phyloP scores from a whole-genome alignment of 2,888 invertebrate genomes.

The Merodon equestris region DNA sequence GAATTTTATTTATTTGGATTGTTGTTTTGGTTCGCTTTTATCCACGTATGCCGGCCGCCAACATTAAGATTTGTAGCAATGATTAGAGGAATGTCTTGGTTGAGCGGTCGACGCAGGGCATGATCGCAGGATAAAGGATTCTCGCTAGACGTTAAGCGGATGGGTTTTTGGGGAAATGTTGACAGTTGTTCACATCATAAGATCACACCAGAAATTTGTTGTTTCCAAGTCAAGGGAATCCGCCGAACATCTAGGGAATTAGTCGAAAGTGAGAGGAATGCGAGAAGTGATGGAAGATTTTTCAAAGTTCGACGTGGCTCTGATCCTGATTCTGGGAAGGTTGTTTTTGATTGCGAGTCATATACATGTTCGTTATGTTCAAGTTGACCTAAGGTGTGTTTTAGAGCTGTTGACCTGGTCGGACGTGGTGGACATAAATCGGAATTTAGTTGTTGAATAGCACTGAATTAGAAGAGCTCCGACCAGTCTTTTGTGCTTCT shows the following conservation, averaged over 20 bases:
- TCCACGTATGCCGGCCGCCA: slow-evolving; percentile 30
- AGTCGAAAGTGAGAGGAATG: neutral
- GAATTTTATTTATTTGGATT: no score
- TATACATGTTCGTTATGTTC: no score
- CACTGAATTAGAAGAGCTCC: no score
- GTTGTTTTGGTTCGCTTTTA: no score
- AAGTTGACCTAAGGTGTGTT: no score
- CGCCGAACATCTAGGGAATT: slow-evolving; percentile 3
- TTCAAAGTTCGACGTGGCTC: neutral
- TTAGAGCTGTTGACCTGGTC: no score
- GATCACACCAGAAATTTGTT: slow-evolving; percentile 27
- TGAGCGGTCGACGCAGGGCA: slow-evolving; percentile 2
- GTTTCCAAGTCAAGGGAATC: neutral
- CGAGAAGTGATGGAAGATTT: neutral
- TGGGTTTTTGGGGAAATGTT: slow-evolving; percentile 26
- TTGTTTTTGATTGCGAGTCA: no score
- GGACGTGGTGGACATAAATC: no score
- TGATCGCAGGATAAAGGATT: neutral
- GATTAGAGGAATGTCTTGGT: slow-evolving; percentile 44
- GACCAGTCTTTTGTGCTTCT: no score
- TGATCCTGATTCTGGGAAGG: no score
- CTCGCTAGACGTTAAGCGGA: neutral
- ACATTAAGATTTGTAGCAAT: slow-evolving; percentile 63
- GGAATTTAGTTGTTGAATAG: no score
- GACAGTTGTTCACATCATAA: slow-evolving; percentile 22